phyloP scores from a whole-genome alignment of 2,797 vertebrate genomes.

The Helarctos malayanus region DNA sequence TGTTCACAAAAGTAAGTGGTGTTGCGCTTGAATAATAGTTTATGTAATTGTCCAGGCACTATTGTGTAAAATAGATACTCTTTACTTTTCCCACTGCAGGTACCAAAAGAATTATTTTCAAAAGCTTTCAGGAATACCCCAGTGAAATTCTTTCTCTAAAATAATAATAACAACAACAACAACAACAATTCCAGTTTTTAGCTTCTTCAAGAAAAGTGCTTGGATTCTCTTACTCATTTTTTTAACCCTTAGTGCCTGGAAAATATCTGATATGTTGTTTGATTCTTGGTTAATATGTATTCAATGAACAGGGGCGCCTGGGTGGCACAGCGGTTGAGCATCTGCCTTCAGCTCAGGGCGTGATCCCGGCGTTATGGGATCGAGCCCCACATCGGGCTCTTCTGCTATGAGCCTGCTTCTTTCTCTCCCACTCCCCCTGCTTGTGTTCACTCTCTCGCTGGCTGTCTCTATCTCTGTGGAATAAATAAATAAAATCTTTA shows the following conservation, averaged over 20 bases:
- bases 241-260: neutral
- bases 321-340: no score
- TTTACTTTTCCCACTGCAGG: neutral
- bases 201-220: neutral
- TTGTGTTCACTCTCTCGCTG: no score
- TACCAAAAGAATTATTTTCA: neutral
- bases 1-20: neutral
- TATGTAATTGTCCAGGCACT: neutral
- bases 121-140: neutral
- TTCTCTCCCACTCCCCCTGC: no score
- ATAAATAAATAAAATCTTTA: no score
- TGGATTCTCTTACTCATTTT: neutral
- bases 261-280: neutral
- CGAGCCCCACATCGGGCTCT: no score
- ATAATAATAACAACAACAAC: neutral
- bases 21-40: constrained; percentile 14
- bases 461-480: no score
- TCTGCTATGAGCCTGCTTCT: no score
- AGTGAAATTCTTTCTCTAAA: neutral
- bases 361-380: no score
- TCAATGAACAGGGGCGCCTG: neutral
- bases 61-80: neutral
- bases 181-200: neutral
- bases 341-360: no score
- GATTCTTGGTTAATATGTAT: neutral